phyloP scores from a whole-genome alignment of 2,888 invertebrate genomes.

The Cataglyphis rosenhaueri region DNA sequence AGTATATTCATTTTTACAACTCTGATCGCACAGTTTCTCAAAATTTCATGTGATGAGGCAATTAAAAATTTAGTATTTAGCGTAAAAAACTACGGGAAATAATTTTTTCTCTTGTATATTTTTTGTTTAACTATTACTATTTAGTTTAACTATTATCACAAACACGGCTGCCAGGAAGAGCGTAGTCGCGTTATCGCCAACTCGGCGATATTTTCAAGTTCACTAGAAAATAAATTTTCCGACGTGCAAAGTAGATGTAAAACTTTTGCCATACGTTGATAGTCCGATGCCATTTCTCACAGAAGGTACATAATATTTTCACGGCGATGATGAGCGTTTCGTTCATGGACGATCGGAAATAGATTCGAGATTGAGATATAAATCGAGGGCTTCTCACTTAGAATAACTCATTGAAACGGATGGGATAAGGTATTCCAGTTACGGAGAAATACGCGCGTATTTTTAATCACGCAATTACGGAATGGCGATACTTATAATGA shows the following conservation, averaged over 20 bases:
- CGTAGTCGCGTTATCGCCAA: neutral
- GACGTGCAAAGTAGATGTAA: neutral
- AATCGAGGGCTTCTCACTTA: conserved; percentile 2
- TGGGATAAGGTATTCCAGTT: neutral
- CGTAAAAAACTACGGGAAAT: no score
- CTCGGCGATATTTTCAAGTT: neutral
- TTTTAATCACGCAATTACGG: conserved; percentile 40
- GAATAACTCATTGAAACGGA: neutral
- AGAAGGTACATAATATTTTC: neutral
- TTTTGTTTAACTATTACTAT: no score
- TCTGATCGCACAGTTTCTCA: no score
- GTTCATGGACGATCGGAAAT: conserved; percentile 2
- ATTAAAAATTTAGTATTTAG: no score
- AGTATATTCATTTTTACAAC: no score
- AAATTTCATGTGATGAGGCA: no score
- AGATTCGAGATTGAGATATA: conserved; percentile 28
- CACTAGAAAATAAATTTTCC: neutral
- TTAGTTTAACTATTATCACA: neutral
- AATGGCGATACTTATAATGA: conserved; percentile 55
- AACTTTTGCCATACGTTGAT: neutral
- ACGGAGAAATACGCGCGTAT: neutral
- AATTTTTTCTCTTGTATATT: no score
- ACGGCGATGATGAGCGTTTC: neutral
- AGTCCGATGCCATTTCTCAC: neutral
- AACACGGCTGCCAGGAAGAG: neutral